Evolutionary conservation across 2,113 vertebrate species (phyloP).

Genomic region (Aegypius monachus): DNA sequence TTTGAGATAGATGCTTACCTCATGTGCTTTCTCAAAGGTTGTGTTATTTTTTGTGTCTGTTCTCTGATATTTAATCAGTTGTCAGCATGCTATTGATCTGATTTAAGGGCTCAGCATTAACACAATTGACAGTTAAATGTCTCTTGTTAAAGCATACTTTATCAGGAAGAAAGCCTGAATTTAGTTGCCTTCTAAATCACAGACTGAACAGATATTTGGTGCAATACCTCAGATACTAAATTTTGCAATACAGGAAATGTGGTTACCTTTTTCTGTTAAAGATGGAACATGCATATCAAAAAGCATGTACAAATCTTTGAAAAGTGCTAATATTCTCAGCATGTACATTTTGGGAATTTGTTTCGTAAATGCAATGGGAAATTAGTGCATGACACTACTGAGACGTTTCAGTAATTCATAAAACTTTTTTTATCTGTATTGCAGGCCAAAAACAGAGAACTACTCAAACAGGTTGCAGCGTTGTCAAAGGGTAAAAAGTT

Average conservation of each 20-base stretch:
- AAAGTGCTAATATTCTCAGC: not conserved
- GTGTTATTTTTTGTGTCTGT: not conserved
- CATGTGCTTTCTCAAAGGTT: not conserved
- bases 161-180: not conserved
- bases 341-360: not conserved
- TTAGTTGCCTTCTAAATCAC: not conserved
- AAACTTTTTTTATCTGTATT: slow-evolving; percentile 26
- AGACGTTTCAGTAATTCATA: not conserved
- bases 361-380: not conserved
- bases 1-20: not conserved
- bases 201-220: not conserved
- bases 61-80: not conserved
- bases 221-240: not conserved
- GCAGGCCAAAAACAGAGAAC: slow-evolving; percentile 95
- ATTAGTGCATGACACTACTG: not conserved
- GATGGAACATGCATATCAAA: not conserved
- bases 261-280: not conserved
- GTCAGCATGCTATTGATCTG: not conserved
- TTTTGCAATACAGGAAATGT: not conserved
- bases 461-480: slow-evolving; percentile 97
- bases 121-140: not conserved
- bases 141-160: not conserved
- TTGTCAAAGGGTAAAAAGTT: slow-evolving; percentile 99
- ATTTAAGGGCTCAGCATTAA: not conserved
- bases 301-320: not conserved